Conservation (phyloP, 1,140 invertebrate species). For the Brachionus rotundiformis region DNA sequence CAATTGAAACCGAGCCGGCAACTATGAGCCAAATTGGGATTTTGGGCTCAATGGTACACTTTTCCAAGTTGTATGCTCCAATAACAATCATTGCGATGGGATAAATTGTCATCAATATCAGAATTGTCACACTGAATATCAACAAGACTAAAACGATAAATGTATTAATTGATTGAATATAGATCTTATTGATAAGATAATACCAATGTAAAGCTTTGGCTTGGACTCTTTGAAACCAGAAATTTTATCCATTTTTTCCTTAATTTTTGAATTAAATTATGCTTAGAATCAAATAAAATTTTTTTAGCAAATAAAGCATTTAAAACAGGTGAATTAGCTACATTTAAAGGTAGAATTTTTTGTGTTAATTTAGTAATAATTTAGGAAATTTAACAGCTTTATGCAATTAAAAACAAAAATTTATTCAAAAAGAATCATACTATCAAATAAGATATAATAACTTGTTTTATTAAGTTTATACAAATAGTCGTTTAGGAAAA, state of each 20-base stretch:
- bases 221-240: background rate
- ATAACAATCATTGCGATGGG: conserved; percentile 23
- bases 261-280: no score
- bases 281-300: no score
- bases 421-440: no score
- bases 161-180: background rate
- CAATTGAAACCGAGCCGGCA: conserved; percentile 16
- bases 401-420: no score
- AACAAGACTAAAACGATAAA: background rate
- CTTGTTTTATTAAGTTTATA: no score
- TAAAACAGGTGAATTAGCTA: no score
- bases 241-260: background rate
- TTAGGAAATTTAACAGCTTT: no score
- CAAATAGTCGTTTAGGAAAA: no score
- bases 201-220: background rate
- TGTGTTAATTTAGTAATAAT: no score
- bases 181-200: background rate
- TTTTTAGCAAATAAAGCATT: no score
- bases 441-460: no score
- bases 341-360: no score
- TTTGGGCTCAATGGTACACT: conserved; percentile 7
- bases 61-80: background rate
- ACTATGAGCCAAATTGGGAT: conserved; percentile 34
- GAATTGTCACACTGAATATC: background rate
- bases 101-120: conserved; percentile 10